Evolutionary conservation across 1,140 invertebrate genomes (phyloP), one percentile per base, ranked within the genome.

Genomic region (Mactra quadrangularis): DNA sequence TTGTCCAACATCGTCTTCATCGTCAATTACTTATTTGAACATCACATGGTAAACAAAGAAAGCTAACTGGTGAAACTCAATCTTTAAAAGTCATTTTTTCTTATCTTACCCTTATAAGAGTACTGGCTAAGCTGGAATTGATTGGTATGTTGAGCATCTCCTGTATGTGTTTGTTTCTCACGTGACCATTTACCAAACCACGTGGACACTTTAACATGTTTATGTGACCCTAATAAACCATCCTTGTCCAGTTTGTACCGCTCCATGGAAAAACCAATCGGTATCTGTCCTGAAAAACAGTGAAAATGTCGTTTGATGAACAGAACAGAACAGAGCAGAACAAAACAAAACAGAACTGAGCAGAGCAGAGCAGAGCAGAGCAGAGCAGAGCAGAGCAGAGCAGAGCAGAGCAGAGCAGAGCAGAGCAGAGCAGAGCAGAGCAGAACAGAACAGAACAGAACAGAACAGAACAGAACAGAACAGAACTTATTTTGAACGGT

Each of bases 201-300:
- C 11, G 15, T 68, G 11, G 7, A 17, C 13, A 45, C 13, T 25
- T 38, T 62, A 7, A 47, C 45, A 7, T 27, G 13, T 45, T 79
- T 79, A 38, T 47, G 38, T 13, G 57, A 4, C 1, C 59, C 60
- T 9, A 79, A n/a, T 47, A 31, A 55, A n/a, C 76, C 45, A 45
- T 79, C 60, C 15, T n/a, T 13, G 1, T 22, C 13, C 3, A 79
- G 62, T 17, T 66, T 68, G 52, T 79, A 79, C 4, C 60, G 41
- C 19, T 68, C 47, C 62, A 79, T 15, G 0, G 59, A 35, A 52
- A 79, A 79, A 0, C 76, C 76, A 0, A 79, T 29, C 27, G 76
- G 76, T 35, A 79, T 79, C 47, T 68, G 57, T 15, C 76, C 76
- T 79, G 13, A 13, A 22, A n/a, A n/a, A n/a, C n/a, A n/a, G n/a